phyloP scores from a whole-genome alignment of 2,113 vertebrate genomes.

The Melanotaenia duboulayi region DNA sequence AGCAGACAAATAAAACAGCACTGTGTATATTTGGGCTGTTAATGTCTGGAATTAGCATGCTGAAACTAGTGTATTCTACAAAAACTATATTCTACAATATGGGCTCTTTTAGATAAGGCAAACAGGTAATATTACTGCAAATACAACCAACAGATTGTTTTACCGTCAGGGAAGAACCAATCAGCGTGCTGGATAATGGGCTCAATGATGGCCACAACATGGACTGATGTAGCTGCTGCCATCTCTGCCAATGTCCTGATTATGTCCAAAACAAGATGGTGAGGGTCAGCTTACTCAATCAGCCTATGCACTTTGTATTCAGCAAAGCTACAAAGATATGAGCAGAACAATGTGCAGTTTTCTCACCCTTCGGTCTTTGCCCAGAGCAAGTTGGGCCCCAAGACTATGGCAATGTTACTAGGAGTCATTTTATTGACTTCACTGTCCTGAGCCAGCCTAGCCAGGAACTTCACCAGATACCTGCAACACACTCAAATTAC shows the following conservation, averaged over 20 bases:
- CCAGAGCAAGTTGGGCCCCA: conserved; percentile 97
- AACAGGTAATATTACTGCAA: background rate
- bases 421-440: conserved; percentile 98
- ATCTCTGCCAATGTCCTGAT: conserved; percentile 93
- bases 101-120: background rate
- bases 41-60: background rate
- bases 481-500: conserved; percentile 70
- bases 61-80: background rate
- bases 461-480: conserved; percentile 97
- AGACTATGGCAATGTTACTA: conserved; percentile 94
- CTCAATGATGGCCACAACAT: conserved; percentile 95
- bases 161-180: conserved; percentile 99
- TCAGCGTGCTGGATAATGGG: conserved; percentile 95
- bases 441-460: conserved; percentile 93
- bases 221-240: conserved; percentile 95
- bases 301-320: background rate
- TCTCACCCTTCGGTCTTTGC: conserved; percentile 94
- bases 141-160: conserved; percentile 12
- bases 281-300: background rate
- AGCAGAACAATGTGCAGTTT: background rate
- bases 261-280: background rate
- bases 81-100: background rate
- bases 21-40: background rate
- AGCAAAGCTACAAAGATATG: background rate
- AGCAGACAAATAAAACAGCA: background rate